phyloP scores from a whole-genome alignment of 2,113 vertebrate species.

The Poicephalus meyeri region DNA sequence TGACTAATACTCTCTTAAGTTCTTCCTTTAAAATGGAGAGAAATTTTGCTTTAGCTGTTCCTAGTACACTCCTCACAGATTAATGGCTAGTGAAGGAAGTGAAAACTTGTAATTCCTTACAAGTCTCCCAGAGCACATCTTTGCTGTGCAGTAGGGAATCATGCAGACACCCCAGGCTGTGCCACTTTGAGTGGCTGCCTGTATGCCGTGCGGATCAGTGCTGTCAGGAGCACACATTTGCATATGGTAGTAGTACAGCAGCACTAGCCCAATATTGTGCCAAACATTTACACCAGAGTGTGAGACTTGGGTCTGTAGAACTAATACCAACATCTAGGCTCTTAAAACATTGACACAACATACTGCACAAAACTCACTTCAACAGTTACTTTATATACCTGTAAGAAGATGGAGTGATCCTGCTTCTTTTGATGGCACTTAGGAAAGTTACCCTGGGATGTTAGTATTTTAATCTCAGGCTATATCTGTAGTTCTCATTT shows the following conservation, averaged over 20 bases:
- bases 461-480: neutral
- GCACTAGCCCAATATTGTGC: neutral
- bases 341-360: neutral
- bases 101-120: neutral
- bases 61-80: neutral
- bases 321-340: neutral
- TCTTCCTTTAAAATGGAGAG: neutral
- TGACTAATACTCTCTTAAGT: neutral
- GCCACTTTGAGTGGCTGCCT: neutral
- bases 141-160: neutral
- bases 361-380: neutral
- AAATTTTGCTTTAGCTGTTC: neutral
- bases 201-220: rapidly evolving
- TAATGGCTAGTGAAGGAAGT: neutral
- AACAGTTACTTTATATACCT: neutral
- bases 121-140: neutral
- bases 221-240: rapidly evolving
- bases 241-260: rapidly evolving
- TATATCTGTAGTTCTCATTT: neutral
- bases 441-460: neutral
- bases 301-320: neutral
- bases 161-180: neutral
- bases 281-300: neutral
- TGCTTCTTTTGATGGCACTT: neutral
- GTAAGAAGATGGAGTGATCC: too few relatives aligned